Base-by-base conservation (phyloP, 2,797 vertebrate genomes). In the Sebastes diploproa region DNA sequence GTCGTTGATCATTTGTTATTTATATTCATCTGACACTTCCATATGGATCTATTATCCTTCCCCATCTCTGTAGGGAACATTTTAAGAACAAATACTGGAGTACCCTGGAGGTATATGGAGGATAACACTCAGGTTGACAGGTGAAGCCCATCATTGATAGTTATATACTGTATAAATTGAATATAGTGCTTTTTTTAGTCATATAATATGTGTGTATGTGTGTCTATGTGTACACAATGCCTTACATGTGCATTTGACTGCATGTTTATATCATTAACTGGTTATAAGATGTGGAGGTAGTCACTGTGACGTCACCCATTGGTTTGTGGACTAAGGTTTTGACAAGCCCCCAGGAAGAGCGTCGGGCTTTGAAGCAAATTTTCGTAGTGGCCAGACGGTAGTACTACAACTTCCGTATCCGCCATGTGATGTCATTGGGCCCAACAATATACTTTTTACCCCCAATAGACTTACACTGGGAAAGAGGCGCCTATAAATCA, bases 1-100 rank as follows among this genome's bases (percentile, higher is more conserved):
- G 29, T 54, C 2, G 36, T 42, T 46, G 63, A 84, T 89, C 67
- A 82, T 75, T 70, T 63, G n/a, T 83, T 82, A 59, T 75, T 69
- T 29, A 56, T 82, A 59, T 75, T 66, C 32, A 56, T 87, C 61
- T 81, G 64, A 71, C 67, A 80, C 46, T 80, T 78, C 56, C 50
- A 56, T 73, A 50, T 76, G 61, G 20, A 30, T 82, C 8, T 50
- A n/a, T 75, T 61, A 55, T 65, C 6, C 27, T 70, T 38, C 42
- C 60, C 46, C 50, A 18, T 77, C 61, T 66, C 54, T 83, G n/a
- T 36, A 25, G 64, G 59, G 42, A 81, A 68, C 16, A 16, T 25
- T 82, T 82, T 50, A 54, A 70, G 50, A 6, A 29, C 29, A 71
- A 82, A 76, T 59, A 68, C 11, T 73, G 11, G 5, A 66, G 67